Evolutionary conservation across 2,888 invertebrate species (phyloP).

Genomic region (Synergus umbraculus): DNA sequence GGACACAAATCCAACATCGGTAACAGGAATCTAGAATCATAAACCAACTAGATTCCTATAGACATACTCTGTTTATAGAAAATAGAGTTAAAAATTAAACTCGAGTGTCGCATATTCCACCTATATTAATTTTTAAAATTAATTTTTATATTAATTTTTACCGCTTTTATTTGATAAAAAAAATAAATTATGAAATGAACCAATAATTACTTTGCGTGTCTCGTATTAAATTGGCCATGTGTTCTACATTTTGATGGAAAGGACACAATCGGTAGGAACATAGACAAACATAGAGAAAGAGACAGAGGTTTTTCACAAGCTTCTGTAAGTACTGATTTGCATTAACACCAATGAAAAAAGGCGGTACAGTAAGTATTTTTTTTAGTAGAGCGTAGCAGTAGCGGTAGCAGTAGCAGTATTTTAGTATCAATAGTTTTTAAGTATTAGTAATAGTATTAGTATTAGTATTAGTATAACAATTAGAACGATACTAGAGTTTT

Average conservation of each 20-base stretch:
- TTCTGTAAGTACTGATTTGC: slow-evolving; percentile 23
- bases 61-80: no score
- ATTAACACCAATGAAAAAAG: slow-evolving; percentile 29
- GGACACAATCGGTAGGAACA: slow-evolving; percentile 37
- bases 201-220: neutral
- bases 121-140: no score
- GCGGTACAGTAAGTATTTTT: slow-evolving; percentile 14
- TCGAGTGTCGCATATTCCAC: no score
- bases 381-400: slow-evolving; percentile 41
- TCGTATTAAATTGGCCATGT: neutral
- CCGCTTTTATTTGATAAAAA: no score
- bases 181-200: no score
- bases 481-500: neutral
- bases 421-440: neutral
- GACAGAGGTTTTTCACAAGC: slow-evolving; percentile 34
- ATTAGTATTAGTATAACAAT: slow-evolving; percentile 30
- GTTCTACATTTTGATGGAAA: slow-evolving; percentile 22
- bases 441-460: slow-evolving; percentile 48
- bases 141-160: no score
- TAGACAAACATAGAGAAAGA: slow-evolving; percentile 36
- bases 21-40: no score
- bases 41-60: no score
- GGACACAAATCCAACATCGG: no score
- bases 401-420: slow-evolving; percentile 46
- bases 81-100: no score